A percentile compares a stretch with the other conserved stretches of the same genome.
phyloP scores from a whole-genome alignment of 2,888 invertebrate genomes.

The Yponomeuta plumbellus region DNA sequence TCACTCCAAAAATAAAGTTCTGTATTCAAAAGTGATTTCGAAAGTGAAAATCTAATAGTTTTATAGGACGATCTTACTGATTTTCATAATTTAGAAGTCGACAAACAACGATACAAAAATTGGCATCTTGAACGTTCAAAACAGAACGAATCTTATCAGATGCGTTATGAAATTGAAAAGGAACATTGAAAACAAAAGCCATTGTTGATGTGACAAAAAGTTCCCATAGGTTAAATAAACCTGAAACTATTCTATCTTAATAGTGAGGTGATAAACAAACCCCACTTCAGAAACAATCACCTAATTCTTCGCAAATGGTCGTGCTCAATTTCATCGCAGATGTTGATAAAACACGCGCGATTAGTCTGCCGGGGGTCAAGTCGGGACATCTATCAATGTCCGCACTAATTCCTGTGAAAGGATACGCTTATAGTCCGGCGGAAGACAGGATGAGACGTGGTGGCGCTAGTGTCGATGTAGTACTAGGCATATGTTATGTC shows the following conservation, averaged over 20 bases:
- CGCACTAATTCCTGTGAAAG: constrained; percentile 41
- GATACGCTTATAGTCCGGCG: constrained; percentile 26
- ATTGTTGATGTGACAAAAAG: no score
- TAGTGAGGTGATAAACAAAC: neutral
- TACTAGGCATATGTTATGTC: neutral
- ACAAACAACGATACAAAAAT: no score
- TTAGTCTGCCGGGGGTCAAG: constrained; percentile 28
- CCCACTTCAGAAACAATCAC: constrained; percentile 5
- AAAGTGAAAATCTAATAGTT: no score
- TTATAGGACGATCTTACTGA: no score
- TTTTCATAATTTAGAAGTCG: no score
- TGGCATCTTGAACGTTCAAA: no score
- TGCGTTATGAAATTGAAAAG: no score
- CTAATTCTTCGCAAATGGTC: constrained; percentile 3
- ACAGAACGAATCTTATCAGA: no score
- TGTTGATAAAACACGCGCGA: constrained; percentile 20
- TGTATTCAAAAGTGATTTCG: no score
- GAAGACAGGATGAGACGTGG: neutral
- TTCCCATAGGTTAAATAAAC: no score
- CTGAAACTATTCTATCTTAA: neutral
- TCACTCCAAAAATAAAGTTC: no score
- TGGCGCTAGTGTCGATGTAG: neutral
- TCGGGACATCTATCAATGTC: constrained; percentile 42
- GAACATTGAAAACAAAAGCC: no score
- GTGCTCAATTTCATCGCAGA: constrained; percentile 22